Evolutionary conservation across 2,113 vertebrate species (phyloP), one percentile per base, ranked within the genome.

Genomic region (Hypocryptadius cinnamomeus): DNA sequence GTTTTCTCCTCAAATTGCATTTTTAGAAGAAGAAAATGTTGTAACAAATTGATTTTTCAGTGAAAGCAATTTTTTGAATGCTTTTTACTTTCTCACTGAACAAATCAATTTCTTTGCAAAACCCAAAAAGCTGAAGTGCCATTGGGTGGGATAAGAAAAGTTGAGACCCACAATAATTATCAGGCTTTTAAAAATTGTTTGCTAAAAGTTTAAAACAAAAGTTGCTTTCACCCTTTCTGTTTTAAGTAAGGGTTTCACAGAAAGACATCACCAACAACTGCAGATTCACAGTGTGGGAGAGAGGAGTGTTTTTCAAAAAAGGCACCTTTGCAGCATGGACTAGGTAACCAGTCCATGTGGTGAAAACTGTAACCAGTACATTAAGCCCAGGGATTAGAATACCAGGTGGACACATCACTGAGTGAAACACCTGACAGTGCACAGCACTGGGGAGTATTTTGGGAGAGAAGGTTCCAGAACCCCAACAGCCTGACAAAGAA

Each of bases 291-390:
- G 16, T 24, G 15, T 40, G 21, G 7, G 31, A 54, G 23, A 80
- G 5, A 79, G 40, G 13, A 57, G 0, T 1, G 1, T 13, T 93
- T 94, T 90, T 72, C 33, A 31, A 22, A 93, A 82, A 28, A 72
- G 37, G 5, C 22, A 82, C 2, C 5, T 72, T 53, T 87, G 40
- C 39, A 69, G 13, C 7, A 1, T 30, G 13, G 40, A 28, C n/a
- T 10, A 27, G 4, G 20, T 16, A 69, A 24, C 10, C 31, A 45
- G 15, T 28, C 5, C 1, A 0, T 11, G n/a, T n/a, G n/a, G n/a
- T n/a, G n/a, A n/a, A n/a, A n/a, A n/a, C n/a, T n/a, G 20, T 16
- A 69, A 24, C 10, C 31, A 45, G 15, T 28, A 6, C 1, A 0
- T 11, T 61, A 77, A 82, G 2, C 25, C 20, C 64, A 53, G 6